Percentiles rank a stretch among this genome's conserved stretches.
phyloP scores from a whole-genome alignment of 2,888 invertebrate genomes.

The Crepidodera aurea region DNA sequence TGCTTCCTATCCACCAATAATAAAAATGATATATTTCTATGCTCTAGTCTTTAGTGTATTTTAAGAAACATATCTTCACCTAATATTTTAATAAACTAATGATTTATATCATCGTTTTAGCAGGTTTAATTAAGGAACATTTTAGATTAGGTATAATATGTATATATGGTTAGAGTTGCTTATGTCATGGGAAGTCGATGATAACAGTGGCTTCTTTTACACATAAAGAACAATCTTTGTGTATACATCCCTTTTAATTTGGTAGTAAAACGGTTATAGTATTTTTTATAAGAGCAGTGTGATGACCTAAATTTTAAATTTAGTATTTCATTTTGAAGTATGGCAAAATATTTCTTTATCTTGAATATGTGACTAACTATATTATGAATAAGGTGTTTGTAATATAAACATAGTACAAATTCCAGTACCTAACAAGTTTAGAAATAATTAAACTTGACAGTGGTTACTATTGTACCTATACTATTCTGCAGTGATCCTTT shows the following conservation, averaged over 20 bases:
- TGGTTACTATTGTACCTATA: background rate
- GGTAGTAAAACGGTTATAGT: background rate
- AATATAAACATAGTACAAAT: constrained; percentile 15
- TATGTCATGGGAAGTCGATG: constrained; percentile 14
- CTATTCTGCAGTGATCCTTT: too few species aligned
- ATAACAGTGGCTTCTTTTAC: constrained; percentile 11
- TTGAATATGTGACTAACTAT: background rate
- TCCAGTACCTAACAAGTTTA: constrained; percentile 17
- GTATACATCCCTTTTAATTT: background rate
- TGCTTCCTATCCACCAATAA: constrained; percentile 30
- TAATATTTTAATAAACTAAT: background rate
- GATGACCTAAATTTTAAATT: constrained; percentile 9
- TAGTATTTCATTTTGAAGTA: constrained; percentile 1
- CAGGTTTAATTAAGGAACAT: too few species aligned
- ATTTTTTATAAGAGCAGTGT: background rate
- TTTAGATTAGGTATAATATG: too few species aligned
- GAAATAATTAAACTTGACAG: background rate
- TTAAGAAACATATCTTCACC: constrained; percentile 1
- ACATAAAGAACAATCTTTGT: background rate
- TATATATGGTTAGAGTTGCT: background rate
- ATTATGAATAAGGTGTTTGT: background rate
- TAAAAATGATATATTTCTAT: constrained; percentile 31
- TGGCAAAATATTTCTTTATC: constrained; percentile 3
- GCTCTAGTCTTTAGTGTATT: constrained; percentile 23
- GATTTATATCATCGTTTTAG: background rate